These are phyloP conservation scores for Paramacrobiotus metropolitanus DNA, from an alignment of 1,140 invertebrate genomes.

Conservation along the genomic window DNA sequence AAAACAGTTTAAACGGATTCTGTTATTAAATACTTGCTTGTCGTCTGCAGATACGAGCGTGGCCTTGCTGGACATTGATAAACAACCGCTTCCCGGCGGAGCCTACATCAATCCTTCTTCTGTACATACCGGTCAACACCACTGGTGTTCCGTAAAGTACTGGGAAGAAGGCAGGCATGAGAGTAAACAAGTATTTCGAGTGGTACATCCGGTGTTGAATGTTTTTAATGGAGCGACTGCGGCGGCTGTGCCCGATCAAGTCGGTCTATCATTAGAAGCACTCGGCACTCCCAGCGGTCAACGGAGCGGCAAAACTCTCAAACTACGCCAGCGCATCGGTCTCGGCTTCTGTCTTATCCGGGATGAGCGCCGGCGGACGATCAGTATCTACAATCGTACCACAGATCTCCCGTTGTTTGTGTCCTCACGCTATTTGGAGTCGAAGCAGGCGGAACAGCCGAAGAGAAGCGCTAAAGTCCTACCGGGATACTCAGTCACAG, in stretches of 20 bases:
- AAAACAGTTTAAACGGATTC: too few species aligned
- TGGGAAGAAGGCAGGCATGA: too few species aligned
- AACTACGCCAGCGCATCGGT: neutral
- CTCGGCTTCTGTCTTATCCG: neutral
- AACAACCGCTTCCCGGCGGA: too few species aligned
- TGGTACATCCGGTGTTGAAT: neutral
- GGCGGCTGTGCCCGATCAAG: neutral
- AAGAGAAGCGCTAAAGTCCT: neutral
- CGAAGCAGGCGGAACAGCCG: too few species aligned
- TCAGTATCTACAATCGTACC: neutral
- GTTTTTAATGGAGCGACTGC: neutral
- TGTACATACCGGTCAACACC: too few species aligned
- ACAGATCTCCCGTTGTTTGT: neutral
- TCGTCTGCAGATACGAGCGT: too few species aligned
- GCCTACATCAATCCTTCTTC: too few species aligned
- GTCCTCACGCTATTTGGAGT: neutral
- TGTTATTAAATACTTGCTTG: too few species aligned
- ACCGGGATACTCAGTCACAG: neutral
- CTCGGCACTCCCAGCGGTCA: neutral
- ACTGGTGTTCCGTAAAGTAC: too few species aligned
- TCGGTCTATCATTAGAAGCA: neutral
- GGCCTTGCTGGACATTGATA: too few species aligned
- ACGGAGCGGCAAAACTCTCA: too few species aligned
- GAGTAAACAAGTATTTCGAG: too few species aligned
- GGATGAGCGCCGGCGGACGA: neutral